Evolutionary conservation across 1,140 invertebrate genomes (phyloP), one percentile per base, ranked within the genome.

Genomic region (Palaemon carinicauda): DNA sequence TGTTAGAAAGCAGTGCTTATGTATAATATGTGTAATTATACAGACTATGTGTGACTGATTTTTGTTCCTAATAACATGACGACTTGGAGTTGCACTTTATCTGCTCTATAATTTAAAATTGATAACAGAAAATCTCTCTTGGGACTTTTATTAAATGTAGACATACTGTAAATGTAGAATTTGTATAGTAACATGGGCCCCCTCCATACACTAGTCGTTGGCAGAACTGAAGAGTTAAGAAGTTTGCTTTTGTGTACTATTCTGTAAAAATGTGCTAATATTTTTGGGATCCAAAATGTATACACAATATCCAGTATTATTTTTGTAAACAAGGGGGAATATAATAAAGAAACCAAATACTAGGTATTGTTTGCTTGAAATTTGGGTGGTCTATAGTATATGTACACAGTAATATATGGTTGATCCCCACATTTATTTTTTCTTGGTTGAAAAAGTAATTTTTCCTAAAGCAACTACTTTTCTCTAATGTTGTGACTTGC

Each of bases 401-500:
- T 41, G 41, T 41, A 41, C 12, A 41, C 1, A 41, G 1, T 9
- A 41, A 41, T 41, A 12, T 41, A 41, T 41, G 41, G 41, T 41
- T 41, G 41, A 4, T 41, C 41, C 12, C 12, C 7, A 12, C 41
- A 41, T 4, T 41, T 41, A 9, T 41, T 41, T 41, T 4, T 41
- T 41, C 12, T 41, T 41, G 41, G 7, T 41, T 41, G 41, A 41
- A 9, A 41, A 9, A 41, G 7, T 12, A 41, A 5, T 5, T 41
- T 41, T 41, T 4, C 41, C 41, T 41, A 9, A 41, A 41, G 41
- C 41, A 41, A 41, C 41, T 82, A 27, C 50, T 54, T 53, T 9
- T 41, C 80, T 82, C 80, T 74, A 52, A 74, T 54, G 80, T 82
- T 74, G 80, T 82, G 80, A 69, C 74, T 74, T 82, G 80, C 80